phyloP scores from a whole-genome alignment of 1,140 invertebrate species.

The Dryas iulia region DNA sequence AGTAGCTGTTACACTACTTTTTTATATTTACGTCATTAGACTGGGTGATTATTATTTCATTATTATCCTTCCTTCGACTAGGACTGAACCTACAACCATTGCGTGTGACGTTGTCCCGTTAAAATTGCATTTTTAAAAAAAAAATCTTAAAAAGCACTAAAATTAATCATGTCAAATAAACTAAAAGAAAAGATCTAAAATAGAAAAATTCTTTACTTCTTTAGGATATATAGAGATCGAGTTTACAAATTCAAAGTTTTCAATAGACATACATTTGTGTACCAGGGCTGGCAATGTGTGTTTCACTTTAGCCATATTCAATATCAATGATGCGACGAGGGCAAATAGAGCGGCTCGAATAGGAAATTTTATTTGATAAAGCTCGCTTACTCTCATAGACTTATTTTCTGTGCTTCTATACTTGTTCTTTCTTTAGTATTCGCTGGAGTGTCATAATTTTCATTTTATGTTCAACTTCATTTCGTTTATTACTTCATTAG shows the following conservation, averaged over 20 bases:
- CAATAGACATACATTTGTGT: neutral
- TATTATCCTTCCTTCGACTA: too few relatives aligned
- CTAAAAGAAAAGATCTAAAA: neutral
- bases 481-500: neutral
- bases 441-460: slow-evolving; percentile 63
- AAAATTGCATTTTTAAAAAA: too few relatives aligned
- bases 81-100: too few relatives aligned
- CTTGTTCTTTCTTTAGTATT: slow-evolving; percentile 67
- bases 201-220: neutral
- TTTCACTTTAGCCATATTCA: slow-evolving; percentile 77
- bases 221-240: neutral
- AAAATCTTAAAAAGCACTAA: neutral
- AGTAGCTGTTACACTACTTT: too few relatives aligned
- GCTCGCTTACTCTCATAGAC: slow-evolving; percentile 40
- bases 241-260: neutral
- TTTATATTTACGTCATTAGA: too few relatives aligned
- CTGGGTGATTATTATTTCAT: too few relatives aligned
- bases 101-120: too few relatives aligned
- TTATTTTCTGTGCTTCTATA: slow-evolving; percentile 3
- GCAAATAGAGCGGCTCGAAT: slow-evolving; percentile 74
- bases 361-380: slow-evolving; percentile 78
- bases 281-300: slow-evolving; percentile 52
- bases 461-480: slow-evolving; percentile 50
- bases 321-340: slow-evolving; percentile 74
- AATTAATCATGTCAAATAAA: neutral